Conservation (phyloP, 2,888 invertebrate species). For the Schrankia costaestrigalis region DNA sequence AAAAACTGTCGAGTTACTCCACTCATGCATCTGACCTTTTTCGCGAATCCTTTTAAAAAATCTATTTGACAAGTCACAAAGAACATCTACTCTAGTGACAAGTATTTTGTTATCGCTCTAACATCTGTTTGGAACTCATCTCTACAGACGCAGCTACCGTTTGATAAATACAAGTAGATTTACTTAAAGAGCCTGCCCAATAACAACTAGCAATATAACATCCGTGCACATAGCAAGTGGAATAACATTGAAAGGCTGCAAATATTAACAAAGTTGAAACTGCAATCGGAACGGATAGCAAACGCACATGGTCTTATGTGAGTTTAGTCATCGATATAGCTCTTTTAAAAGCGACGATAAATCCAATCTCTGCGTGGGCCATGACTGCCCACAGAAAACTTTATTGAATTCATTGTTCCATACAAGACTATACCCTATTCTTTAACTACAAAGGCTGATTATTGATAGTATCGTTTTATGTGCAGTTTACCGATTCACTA, state of each 20-base stretch:
- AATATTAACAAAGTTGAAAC: constrained; percentile 1
- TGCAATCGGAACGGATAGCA: constrained; percentile 5
- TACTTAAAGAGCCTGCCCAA: background rate
- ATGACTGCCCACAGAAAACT: constrained; percentile 32
- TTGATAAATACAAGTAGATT: no score
- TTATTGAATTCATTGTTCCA: constrained; percentile 20
- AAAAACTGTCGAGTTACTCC: no score
- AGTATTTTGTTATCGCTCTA: no score
- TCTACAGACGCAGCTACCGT: no score
- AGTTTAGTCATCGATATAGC: constrained; percentile 27
- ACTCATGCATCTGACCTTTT: no score
- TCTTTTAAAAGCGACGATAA: constrained; percentile 38
- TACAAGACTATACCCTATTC: constrained; percentile 7
- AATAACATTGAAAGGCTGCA: constrained; percentile 1
- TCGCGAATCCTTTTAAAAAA: no score
- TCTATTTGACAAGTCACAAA: no score
- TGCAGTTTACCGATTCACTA: constrained; percentile 47
- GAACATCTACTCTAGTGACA: no score
- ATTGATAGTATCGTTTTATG: constrained; percentile 1
- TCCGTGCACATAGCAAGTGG: background rate
- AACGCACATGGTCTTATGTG: constrained; percentile 15
- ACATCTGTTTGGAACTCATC: no score
- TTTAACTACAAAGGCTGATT: background rate
- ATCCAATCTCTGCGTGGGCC: constrained; percentile 37
- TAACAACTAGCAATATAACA: constrained; percentile 5